Evolutionary conservation across 2,797 vertebrate species (phyloP).

Genomic region (Crenuchus spilurus): DNA sequence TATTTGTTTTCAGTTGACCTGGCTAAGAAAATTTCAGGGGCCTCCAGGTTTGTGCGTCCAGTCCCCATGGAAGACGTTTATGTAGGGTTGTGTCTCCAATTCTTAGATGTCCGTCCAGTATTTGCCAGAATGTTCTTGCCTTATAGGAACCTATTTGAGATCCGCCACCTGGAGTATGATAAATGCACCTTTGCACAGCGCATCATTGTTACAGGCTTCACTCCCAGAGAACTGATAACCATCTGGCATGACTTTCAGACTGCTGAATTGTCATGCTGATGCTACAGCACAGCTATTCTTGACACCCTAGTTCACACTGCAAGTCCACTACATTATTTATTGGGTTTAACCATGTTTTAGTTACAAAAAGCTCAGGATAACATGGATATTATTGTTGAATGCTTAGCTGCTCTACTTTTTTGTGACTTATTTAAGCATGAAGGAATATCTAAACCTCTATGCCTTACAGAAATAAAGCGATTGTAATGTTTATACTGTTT

Average conservation of each 20-base stretch:
- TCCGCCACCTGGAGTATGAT: conserved; percentile 67
- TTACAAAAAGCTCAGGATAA: too few species aligned
- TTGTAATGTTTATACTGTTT: too few species aligned
- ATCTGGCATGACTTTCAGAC: conserved; percentile 73
- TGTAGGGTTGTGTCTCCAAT: conserved; percentile 89
- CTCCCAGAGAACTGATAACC: conserved; percentile 58
- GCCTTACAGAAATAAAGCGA: too few species aligned
- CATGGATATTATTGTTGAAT: too few species aligned
- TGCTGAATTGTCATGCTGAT: conserved; percentile 63
- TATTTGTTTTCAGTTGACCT: conserved; percentile 93
- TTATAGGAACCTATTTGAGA: conserved; percentile 71
- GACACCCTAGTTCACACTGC: too few species aligned
- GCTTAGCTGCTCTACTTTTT: too few species aligned
- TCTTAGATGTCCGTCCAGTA: conserved; percentile 83
- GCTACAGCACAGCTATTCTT: neutral
- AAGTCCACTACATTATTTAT: too few species aligned
- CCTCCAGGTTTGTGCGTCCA: conserved; percentile 84
- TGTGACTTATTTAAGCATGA: too few species aligned
- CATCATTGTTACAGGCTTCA: conserved; percentile 68
- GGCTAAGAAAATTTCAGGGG: conserved; percentile 87
- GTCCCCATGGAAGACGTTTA: conserved; percentile 95
- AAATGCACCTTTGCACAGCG: conserved; percentile 66
- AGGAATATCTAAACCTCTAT: too few species aligned
- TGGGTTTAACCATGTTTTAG: too few species aligned
- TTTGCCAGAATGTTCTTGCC: conserved; percentile 84